Base-by-base conservation (phyloP, 2,797 vertebrate species). In the Alcedo atthis region DNA sequence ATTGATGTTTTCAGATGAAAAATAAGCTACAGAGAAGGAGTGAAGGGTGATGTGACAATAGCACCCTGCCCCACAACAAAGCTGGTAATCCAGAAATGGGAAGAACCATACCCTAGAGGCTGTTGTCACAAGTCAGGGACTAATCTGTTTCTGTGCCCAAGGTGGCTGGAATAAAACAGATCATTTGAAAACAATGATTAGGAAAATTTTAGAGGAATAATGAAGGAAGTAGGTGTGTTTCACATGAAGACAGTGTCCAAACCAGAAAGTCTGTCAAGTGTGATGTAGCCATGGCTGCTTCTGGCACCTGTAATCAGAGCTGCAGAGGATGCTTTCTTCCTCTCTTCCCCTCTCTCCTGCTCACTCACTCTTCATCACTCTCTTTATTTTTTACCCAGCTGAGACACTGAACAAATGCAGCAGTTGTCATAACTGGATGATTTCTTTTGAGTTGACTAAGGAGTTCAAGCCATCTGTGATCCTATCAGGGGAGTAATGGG, bases 401-500 rank as follows among this genome's bases (percentile, higher is more conserved):
- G 67, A 88, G 58, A 17, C 59, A 22, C 17, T 33, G 67, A 84
- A 59, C 30, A 74, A 78, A 82, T 49, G 58, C 30, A 63, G 49
- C 40, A 79, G 16, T 76, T 43, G 13, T 62, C 54, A 22, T 51
- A 73, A 85, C 58, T 58, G 54, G 13, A 45, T 86, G 70, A 90
- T 81, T 92, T 87, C 59, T 87, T 61, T 61, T 81, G 78, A 43
- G 55, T 79, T 69, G 46, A 89, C 18, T 73, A 19, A 77, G 69
- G 51, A 85, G 67, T 87, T 87, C 53, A 79, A 80, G 63, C 30
- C 76, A 62, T 85, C 82, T 91, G n/a, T 87, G 90, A 80, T 73
- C 51, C 30, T 53, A 71, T 87, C 51, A 78, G 71, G 57, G 25
- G 48, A 77, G 35, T 69, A 76, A 81, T 68, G 49, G 51, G 49